These are phyloP conservation scores for Salpingus planirostris DNA, from an alignment of 2,888 invertebrate species.

Conservation along the genomic window DNA sequence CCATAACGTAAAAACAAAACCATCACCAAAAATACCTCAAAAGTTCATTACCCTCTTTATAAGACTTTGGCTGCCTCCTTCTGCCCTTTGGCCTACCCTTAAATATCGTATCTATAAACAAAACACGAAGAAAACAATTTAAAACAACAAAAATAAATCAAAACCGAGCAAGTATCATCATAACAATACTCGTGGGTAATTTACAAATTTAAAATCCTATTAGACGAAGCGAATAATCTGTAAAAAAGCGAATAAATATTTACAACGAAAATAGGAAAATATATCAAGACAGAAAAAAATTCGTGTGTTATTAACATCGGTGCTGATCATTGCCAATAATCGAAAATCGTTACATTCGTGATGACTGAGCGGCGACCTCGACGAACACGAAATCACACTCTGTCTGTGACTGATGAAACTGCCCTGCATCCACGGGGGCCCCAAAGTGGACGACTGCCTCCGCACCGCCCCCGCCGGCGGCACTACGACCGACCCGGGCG, in stretches of 20 bases:
- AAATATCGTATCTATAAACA: conserved; percentile 46
- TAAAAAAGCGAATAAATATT: background rate
- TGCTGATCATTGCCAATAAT: too few relatives aligned
- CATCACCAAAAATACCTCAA: conserved; percentile 14
- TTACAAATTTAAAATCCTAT: too few relatives aligned
- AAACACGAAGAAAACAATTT: conserved; percentile 17
- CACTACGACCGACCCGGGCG: conserved; percentile 32
- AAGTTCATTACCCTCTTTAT: conserved; percentile 47
- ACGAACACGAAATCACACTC: conserved; percentile 68
- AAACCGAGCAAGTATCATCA: conserved; percentile 4
- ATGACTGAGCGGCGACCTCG: conserved; percentile 70
- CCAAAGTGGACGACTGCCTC: conserved; percentile 40
- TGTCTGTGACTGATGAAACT: conserved; percentile 53
- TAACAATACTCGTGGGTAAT: too few relatives aligned
- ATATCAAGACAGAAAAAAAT: too few relatives aligned
- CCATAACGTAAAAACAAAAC: too few relatives aligned
- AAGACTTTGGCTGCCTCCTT: conserved; percentile 43
- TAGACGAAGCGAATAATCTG: too few relatives aligned
- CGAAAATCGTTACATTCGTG: conserved; percentile 97
- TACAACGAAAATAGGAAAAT: background rate
- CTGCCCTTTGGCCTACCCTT: conserved; percentile 45
- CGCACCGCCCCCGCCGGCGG: conserved; percentile 31
- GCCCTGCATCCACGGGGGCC: conserved; percentile 47
- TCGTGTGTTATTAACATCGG: too few relatives aligned
- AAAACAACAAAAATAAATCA: conserved; percentile 2